Percentiles rank a stretch among this genome's conserved stretches.
These are phyloP conservation scores for Antechinus stuartii DNA, from an alignment of 2,113 vertebrate species.

Conservation along the genomic window DNA sequence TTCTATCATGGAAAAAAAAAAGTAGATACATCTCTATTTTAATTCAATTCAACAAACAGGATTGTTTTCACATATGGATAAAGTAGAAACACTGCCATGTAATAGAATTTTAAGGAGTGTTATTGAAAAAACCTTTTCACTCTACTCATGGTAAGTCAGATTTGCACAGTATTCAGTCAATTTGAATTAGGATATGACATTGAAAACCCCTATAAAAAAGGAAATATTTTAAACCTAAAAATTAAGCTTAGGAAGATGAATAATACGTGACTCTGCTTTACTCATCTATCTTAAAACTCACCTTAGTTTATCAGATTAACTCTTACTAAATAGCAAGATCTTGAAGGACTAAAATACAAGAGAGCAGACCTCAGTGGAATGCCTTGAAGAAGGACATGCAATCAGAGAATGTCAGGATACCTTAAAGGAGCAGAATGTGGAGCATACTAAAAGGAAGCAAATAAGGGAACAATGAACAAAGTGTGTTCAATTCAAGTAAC, in stretches of 20 bases:
- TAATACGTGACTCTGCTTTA: background rate
- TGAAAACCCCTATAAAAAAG: background rate
- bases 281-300: background rate
- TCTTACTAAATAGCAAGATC: background rate
- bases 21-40: background rate
- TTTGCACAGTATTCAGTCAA: background rate
- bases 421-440: background rate
- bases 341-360: background rate
- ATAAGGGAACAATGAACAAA: background rate
- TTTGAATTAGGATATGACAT: background rate
- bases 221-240: background rate
- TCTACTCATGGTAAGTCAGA: background rate
- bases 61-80: background rate
- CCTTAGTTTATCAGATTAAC: background rate
- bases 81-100: background rate
- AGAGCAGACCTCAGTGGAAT: background rate
- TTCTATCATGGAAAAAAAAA: background rate
- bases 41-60: background rate
- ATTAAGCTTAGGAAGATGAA: background rate
- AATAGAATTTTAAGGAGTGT: background rate
- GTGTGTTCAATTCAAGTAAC: background rate
- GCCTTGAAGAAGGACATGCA: background rate
- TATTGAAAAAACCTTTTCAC: background rate
- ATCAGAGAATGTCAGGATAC: background rate
- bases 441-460: background rate